These are phyloP conservation scores for Latheticus oryzae DNA, from an alignment of 2,888 invertebrate genomes.

Conservation along the genomic window DNA sequence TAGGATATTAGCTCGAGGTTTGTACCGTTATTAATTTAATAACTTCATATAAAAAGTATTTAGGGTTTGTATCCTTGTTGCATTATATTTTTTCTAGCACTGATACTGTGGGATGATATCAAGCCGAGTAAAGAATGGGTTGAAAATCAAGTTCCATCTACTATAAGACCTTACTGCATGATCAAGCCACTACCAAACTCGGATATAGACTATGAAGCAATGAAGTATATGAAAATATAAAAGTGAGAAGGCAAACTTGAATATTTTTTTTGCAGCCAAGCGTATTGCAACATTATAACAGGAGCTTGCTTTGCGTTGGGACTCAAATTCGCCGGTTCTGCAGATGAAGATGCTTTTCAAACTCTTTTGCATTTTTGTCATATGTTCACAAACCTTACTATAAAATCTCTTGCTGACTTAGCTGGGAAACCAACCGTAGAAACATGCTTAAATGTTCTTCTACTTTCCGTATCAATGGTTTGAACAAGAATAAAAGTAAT, in stretches of 20 bases:
- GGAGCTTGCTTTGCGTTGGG: constrained; percentile 96
- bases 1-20: constrained; percentile 81
- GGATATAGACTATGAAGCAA: constrained; percentile 89
- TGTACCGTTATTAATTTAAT: constrained; percentile 1
- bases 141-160: constrained; percentile 81
- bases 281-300: constrained; percentile 95
- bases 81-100: constrained; percentile 68
- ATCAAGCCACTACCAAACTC: constrained; percentile 75
- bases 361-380: constrained; percentile 80
- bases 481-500: too few relatives aligned
- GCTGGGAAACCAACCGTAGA: constrained; percentile 93
- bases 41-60: too few relatives aligned
- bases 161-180: constrained; percentile 82
- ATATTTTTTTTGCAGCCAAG: too few relatives aligned
- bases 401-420: constrained; percentile 82
- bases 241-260: neutral
- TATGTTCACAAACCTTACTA: constrained; percentile 75
- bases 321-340: constrained; percentile 93
- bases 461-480: constrained; percentile 85
- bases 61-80: too few relatives aligned
- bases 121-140: constrained; percentile 87
- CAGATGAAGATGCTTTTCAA: constrained; percentile 82
- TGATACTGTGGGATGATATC: constrained; percentile 91
- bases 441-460: constrained; percentile 85
- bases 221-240: constrained; percentile 75